These are phyloP conservation scores for Bergia puertoricense DNA, from an alignment of 92 coral and sea anemone genomes.

Conservation along the genomic window DNA sequence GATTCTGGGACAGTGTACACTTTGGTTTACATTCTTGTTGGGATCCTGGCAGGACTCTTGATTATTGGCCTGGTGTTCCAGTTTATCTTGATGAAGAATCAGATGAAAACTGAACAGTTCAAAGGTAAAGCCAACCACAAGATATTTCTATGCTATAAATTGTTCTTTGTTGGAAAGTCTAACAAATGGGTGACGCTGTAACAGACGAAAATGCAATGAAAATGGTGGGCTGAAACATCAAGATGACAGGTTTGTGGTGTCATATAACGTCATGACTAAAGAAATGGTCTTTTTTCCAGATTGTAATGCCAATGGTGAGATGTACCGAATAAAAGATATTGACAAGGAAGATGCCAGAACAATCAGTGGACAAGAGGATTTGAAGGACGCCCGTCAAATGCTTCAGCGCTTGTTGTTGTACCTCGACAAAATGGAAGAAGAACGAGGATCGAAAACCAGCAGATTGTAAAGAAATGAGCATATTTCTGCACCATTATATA, in stretches of 20 bases:
- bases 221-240: no score
- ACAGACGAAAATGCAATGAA: no score
- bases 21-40: conserved; percentile 3
- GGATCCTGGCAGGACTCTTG: not conserved
- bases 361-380: not conserved
- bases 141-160: no score
- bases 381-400: conserved; percentile 6
- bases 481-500: no score
- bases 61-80: not conserved
- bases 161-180: no score
- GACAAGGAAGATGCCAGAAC: not conserved
- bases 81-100: not conserved
- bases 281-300: not conserved
- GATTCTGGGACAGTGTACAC: not conserved
- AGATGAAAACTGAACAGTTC: not conserved
- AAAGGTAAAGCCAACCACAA: not conserved
- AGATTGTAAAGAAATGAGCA: not conserved
- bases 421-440: conserved; percentile 1
- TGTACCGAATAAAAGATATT: not conserved
- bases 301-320: not conserved
- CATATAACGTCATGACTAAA: no score
- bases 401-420: conserved; percentile 5
- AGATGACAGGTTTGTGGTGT: no score
- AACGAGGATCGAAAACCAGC: not conserved
- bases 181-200: no score